Base-by-base conservation (phyloP, 2,888 invertebrate species). In the Pollenia angustigena region DNA sequence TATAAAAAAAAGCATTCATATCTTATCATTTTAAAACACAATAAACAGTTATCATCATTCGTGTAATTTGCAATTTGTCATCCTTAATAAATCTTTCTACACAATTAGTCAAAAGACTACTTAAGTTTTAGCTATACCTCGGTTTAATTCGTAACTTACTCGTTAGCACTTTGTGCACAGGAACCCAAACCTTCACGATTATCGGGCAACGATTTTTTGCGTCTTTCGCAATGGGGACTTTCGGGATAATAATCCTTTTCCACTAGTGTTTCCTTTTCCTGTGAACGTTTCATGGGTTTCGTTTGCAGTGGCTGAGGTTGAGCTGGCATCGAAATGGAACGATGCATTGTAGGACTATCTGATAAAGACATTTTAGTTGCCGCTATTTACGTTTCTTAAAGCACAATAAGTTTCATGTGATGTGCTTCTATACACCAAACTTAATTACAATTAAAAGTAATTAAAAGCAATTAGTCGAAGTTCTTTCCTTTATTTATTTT, bases 281-380 rank as follows among this genome's bases (percentile, higher is more conserved):
- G 90, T 0, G 93, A 93, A 74, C 93, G 90, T 66, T 91, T 89
- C 71, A 93, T 85, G 8, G 90, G 89, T 60, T 90, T 90, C n/a
- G 89, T 87, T 86, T 91, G 91, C 23, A 90, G 54, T 6, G 91
- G 91, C 74, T 89, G 91, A 32, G 93, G 93, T 83, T 93, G 93
- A 10, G 91, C 91, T n/a, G 93, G 93, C 92, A 93, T 91, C 74
- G 93, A 93, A 62, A 90, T 90, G 4, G 93, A 93, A 66, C 93
- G 91, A 79, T 90, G 90, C 88, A 93, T 92, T 78, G 81, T 82
- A 75, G 66, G 84, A 69, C 84, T 87, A 14, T 69, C 52, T 4
- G 81, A 54, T 11, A 72, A 78, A 52, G 83, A 84, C 90, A 89
- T 89, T 74, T 72, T 71, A 42, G 69, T 66, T 81, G 85, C 80